phyloP scores from a whole-genome alignment of 1,140 invertebrate species.

The Acromyrmex heyeri region DNA sequence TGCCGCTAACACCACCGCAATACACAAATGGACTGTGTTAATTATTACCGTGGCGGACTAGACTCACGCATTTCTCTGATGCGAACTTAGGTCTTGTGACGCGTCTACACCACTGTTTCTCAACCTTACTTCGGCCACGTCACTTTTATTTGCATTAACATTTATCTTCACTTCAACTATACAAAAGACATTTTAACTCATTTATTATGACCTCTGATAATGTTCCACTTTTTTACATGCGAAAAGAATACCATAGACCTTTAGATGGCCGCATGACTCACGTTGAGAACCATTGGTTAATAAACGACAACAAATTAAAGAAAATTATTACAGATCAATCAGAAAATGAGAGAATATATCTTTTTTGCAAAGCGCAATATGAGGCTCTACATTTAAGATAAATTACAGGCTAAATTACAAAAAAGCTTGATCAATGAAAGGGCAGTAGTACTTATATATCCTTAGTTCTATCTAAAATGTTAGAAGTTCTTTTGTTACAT shows the following conservation, averaged over 20 bases:
- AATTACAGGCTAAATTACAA: conserved; percentile 55
- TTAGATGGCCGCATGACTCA: not conserved
- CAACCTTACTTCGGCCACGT: conserved; percentile 8
- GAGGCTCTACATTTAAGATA: conserved; percentile 4
- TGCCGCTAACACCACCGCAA: conserved; percentile 83
- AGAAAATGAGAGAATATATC: not conserved
- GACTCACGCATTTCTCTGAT: conserved; percentile 22
- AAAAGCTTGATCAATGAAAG: conserved; percentile 48
- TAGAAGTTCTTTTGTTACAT: conserved; percentile 41
- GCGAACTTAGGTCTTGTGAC: conserved; percentile 25
- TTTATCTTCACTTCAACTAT: not conserved
- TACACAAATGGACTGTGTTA: conserved; percentile 82
- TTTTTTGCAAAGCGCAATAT: conserved; percentile 25
- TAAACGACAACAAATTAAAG: conserved; percentile 18
- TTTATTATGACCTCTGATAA: not conserved
- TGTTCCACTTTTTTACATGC: conserved; percentile 1
- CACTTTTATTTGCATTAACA: not conserved
- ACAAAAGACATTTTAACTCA: not conserved
- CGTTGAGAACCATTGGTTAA: conserved; percentile 42
- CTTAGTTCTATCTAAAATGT: conserved; percentile 19
- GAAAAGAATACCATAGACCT: not conserved
- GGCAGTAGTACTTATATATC: conserved; percentile 5
- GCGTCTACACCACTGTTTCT: conserved; percentile 38
- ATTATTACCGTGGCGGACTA: conserved; percentile 63
- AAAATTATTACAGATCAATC: conserved; percentile 28